A percentile compares a stretch with the other conserved stretches of the same genome.
Conservation (phyloP, 2,888 invertebrate species). For the Suillia variegata region DNA sequence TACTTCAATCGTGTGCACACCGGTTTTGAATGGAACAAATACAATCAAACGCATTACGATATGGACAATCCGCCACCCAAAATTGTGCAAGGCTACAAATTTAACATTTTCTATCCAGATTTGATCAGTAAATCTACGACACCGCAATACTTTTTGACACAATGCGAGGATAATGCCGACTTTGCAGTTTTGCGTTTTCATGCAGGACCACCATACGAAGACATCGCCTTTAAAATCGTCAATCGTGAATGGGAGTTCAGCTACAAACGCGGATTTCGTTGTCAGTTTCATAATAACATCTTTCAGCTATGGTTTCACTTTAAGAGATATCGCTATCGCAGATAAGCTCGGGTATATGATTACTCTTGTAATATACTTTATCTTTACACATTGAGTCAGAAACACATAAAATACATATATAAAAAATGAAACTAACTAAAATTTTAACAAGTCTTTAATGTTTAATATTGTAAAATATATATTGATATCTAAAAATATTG, state of each 20-base stretch:
- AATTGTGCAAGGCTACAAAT: constrained; percentile 99
- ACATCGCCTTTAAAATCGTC: constrained; percentile 98
- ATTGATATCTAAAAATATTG: too few relatives aligned
- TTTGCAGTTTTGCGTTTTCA: constrained; percentile 94
- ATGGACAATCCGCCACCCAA: constrained; percentile 99
- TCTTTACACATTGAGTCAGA: too few relatives aligned
- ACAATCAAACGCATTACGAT: constrained; percentile 99
- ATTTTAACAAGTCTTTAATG: too few relatives aligned
- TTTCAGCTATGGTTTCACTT: constrained; percentile 99
- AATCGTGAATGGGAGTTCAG: constrained; percentile 99
- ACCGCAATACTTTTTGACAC: constrained; percentile 90
- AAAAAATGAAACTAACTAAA: too few relatives aligned
- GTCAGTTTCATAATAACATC: constrained; percentile 99
- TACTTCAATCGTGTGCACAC: constrained; percentile 97
- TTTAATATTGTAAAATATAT: too few relatives aligned
- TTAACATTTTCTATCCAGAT: constrained; percentile 99
- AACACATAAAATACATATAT: too few relatives aligned
- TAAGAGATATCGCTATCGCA: constrained; percentile 94
- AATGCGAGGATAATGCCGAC: constrained; percentile 89
- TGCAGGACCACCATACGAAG: constrained; percentile 99
- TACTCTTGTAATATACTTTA: background rate
- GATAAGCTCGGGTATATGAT: too few relatives aligned
- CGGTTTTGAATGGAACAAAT: constrained; percentile 99
- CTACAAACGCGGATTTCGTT: constrained; percentile 96
- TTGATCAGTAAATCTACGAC: constrained; percentile 91